phyloP scores from a whole-genome alignment of 1,140 invertebrate species.

The Penaeus vannamei region DNA sequence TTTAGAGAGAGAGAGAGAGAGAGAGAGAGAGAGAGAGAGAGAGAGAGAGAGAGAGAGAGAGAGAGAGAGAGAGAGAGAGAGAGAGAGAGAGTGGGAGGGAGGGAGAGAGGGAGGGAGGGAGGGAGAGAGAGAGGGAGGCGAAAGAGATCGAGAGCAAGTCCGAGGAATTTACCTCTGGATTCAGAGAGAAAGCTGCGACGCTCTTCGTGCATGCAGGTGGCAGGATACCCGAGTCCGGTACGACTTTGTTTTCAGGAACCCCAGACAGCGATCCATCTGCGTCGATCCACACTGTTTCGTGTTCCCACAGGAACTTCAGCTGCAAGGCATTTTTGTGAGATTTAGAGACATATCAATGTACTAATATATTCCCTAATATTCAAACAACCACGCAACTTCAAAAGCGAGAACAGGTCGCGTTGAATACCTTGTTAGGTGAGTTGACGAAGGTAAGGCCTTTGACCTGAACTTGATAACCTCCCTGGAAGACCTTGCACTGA shows the following conservation, averaged over 20 bases:
- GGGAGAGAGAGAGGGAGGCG: no score
- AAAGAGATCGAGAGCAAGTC: neutral
- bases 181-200: conserved; percentile 32
- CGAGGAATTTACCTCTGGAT: conserved; percentile 14
- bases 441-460: conserved; percentile 41
- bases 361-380: neutral
- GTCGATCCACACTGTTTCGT: conserved; percentile 59
- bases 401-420: no score
- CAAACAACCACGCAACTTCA: no score
- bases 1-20: no score
- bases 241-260: conserved; percentile 25
- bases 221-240: conserved; percentile 52
- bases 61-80: neutral
- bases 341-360: neutral
- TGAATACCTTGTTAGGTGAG: conserved; percentile 55
- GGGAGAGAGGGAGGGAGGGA: no score
- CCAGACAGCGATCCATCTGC: conserved; percentile 58
- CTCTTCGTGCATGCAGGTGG: conserved; percentile 31
- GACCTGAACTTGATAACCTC: conserved; percentile 44
- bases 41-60: no score
- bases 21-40: no score
- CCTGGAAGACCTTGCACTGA: conserved; percentile 57
- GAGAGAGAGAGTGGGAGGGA: no score
- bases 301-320: conserved; percentile 61
- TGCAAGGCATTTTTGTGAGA: neutral